These are phyloP conservation scores for Falco cherrug DNA, from an alignment of 2,797 vertebrate genomes.

Conservation along the genomic window DNA sequence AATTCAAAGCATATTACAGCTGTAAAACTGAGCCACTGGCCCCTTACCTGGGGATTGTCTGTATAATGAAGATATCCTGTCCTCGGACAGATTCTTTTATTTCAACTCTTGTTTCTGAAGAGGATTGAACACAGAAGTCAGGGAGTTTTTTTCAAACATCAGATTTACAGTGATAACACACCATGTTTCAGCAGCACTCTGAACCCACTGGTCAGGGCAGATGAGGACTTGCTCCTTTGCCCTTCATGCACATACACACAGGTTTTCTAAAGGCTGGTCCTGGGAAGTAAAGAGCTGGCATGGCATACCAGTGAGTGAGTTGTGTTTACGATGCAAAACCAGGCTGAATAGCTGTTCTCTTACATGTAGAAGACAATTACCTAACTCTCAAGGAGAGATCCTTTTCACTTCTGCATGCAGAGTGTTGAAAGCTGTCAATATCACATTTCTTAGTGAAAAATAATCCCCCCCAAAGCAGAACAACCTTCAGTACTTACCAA, in stretches of 20 bases:
- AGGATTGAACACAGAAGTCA: slow-evolving; percentile 37
- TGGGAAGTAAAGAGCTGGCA: neutral
- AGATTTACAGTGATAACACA: neutral
- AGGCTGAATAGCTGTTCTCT: neutral
- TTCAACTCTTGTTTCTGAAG: slow-evolving; percentile 95
- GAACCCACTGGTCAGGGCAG: neutral
- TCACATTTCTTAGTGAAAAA: neutral
- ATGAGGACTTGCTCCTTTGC: neutral
- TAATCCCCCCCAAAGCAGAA: neutral
- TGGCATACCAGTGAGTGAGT: neutral
- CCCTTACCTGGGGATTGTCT: slow-evolving; percentile 94
- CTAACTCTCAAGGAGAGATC: neutral
- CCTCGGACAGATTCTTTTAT: slow-evolving; percentile 98
- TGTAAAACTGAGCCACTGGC: neutral
- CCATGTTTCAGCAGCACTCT: neutral
- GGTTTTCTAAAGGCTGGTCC: neutral
- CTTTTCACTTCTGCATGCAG: neutral
- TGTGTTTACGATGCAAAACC: neutral
- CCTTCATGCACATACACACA: neutral
- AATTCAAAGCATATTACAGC: neutral
- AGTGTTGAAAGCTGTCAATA: neutral
- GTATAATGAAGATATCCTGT: slow-evolving; percentile 98
- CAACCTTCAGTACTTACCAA: neutral
- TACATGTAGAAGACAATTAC: neutral
- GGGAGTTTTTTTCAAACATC: neutral